Base-by-base conservation (phyloP, 1,140 invertebrate genomes). In the Hyposmocoma kahamanoa region DNA sequence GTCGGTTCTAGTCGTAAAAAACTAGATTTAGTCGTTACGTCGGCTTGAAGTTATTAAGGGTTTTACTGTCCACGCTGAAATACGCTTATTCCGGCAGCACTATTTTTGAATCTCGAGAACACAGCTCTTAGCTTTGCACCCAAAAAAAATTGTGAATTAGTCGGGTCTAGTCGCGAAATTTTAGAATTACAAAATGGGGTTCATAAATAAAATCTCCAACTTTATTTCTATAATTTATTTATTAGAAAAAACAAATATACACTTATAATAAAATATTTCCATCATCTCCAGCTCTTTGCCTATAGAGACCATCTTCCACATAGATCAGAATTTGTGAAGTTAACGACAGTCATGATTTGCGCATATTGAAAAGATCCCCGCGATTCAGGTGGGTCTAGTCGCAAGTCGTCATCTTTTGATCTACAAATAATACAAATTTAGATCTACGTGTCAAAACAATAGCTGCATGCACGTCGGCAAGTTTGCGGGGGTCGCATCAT, bases 221-320 rank as follows among this genome's bases (percentile, higher is more conserved):
- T n/a, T n/a, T n/a, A n/a, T n/a, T n/a, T n/a, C n/a, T n/a, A n/a
- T n/a, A n/a, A n/a, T 53, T 64, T 66, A 67, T 74, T 74, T 65
- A 42, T 65, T 66, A 67, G 26, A 62, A 67, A 68, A 69, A 74
- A n/a, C n/a, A n/a, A 70, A 67, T 67, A 65, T 67, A 73, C 62
- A 78, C 62, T 69, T 72, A 72, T 36, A 66, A 63, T 71, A 71
- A 71, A 71, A 72, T 71, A 76, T 67, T 59, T 59, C 45, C 38
- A 59, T 67, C 38, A 59, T 67, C 34, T 53, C 42, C 50, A 42
- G 50, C 43, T 61, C 34, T 42, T 26, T 50, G 42, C 46, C 36
- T 49, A 49, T 47, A 55, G 38, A 61, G 54, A 53, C 45, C 54
- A 61, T 59, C 50, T n/a, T 62, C 49, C 61, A 71, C 64, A 66